Percentiles rank a stretch among this genome's conserved stretches.
phyloP scores from a whole-genome alignment of 2,888 invertebrate genomes.

The Tinea pellionella region DNA sequence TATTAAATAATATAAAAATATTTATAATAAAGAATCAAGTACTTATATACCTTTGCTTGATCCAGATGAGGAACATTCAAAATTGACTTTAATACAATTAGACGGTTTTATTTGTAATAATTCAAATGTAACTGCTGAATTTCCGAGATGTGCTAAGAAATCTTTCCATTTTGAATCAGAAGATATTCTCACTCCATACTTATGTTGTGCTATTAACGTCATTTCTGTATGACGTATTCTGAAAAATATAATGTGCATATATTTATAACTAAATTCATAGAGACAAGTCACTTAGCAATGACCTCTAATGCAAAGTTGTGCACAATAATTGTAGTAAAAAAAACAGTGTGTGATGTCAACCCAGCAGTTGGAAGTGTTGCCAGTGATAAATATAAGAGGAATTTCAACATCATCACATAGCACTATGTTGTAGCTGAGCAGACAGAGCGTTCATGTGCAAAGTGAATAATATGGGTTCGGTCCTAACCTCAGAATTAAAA shows the following conservation, averaged over 20 bases:
- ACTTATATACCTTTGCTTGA: constrained; percentile 61
- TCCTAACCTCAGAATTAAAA: too few relatives aligned
- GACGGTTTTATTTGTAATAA: constrained; percentile 75
- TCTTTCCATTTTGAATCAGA: constrained; percentile 60
- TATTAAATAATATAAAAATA: too few relatives aligned
- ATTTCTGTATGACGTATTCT: constrained; percentile 73
- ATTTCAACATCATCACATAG: too few relatives aligned
- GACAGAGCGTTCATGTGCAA: too few relatives aligned
- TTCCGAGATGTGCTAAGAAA: constrained; percentile 71
- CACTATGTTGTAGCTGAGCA: too few relatives aligned
- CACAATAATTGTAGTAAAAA: too few relatives aligned
- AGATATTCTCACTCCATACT: constrained; percentile 70
- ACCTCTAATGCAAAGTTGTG: too few relatives aligned
- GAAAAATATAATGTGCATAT: constrained; percentile 27
- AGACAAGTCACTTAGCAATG: too few relatives aligned
- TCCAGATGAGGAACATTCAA: constrained; percentile 45
- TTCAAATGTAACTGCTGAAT: constrained; percentile 75
- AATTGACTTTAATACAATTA: constrained; percentile 67
- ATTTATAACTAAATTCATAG: not conserved
- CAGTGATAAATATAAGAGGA: too few relatives aligned
- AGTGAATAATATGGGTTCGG: too few relatives aligned
- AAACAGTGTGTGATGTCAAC: too few relatives aligned
- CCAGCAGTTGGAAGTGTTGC: too few relatives aligned
- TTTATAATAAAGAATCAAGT: not conserved
- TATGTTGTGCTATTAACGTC: constrained; percentile 75